Evolutionary conservation across 92 coral and sea anemone genomes (phyloP), one percentile per base, ranked within the genome.

Genomic region (Diadumene lineata): DNA sequence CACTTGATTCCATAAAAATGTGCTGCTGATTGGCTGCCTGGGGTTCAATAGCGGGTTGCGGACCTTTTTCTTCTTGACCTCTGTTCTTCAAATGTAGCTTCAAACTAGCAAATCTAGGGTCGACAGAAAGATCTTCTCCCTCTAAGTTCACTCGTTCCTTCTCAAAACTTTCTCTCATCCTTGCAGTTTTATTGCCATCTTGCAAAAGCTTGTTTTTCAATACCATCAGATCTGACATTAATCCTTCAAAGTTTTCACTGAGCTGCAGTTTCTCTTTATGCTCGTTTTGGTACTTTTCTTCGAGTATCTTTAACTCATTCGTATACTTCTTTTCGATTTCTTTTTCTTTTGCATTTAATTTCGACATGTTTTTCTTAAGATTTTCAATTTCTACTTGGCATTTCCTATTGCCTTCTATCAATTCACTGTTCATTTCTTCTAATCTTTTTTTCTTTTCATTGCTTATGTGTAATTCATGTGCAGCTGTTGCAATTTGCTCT

Each of bases 221-320:
- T 31, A 81, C 80, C 93, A 88, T 85, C 63, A 91, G 51, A 34
- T 88, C 93, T 22, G 80, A 86, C 17, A 87, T 77, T 1, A 91
- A 92, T 19, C 84, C 85, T 53, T 91, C 90, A 4, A 84, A 78
- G 75, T 80, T 86, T 50, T 71, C 80, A 32, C 86, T 81, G 31
- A 91, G 85, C 43, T 87, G 81, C n/a, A 8, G 23, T 60, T 88
- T 91, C 70, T 84, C 88, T 22, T 73, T 68, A 18, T 64, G 76
- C 77, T 96, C 92, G 15, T 70, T 68, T 1, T 79, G 72, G 56
- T 85, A 80, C 50, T 81, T 89, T 17, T 85, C 87, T 44, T 89
- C 87, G 24, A 92, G 64, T 51, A 69, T 58, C 1, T 56, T 55
- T 24, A 77, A 65, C 19, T 96, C 89, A 21, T 83, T 61, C 7